Evolutionary conservation across 2,888 invertebrate genomes (phyloP).

Genomic region (Tachina lurida): DNA sequence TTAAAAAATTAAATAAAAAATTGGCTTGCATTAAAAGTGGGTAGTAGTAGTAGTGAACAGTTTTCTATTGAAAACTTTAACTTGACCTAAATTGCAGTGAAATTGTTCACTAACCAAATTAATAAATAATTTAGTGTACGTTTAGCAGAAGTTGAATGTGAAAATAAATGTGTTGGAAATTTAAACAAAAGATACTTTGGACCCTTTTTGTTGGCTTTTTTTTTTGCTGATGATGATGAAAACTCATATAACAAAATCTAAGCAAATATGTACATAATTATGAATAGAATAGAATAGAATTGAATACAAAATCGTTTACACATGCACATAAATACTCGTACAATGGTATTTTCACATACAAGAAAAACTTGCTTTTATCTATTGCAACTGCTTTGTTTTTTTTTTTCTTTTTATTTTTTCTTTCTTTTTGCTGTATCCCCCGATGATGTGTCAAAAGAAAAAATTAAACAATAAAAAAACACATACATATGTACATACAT

Average conservation of each 20-base stretch:
- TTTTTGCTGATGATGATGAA: slow-evolving; percentile 54
- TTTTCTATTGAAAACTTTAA: background rate
- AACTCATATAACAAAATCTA: slow-evolving; percentile 61
- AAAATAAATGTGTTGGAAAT: slow-evolving; percentile 57
- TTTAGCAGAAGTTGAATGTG: slow-evolving; percentile 40
- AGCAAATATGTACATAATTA: slow-evolving; percentile 59
- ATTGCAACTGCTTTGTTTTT: slow-evolving; percentile 23
- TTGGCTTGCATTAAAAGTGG: too few species aligned
- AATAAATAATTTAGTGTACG: slow-evolving; percentile 26
- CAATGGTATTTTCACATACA: slow-evolving; percentile 29
- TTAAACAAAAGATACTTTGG: slow-evolving; percentile 45
- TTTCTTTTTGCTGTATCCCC: background rate
- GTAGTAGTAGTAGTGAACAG: background rate
- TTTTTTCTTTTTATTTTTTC: too few species aligned
- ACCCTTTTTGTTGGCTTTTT: slow-evolving; percentile 45
- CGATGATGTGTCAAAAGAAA: slow-evolving; percentile 53
- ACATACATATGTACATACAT: background rate
- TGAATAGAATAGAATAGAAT: slow-evolving; percentile 45
- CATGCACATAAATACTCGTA: slow-evolving; percentile 9
- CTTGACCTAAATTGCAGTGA: slow-evolving; percentile 33
- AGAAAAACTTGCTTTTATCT: slow-evolving; percentile 6
- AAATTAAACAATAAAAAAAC: slow-evolving; percentile 35
- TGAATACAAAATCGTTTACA: slow-evolving; percentile 37
- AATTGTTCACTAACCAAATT: background rate
- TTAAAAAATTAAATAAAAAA: too few species aligned